Evolutionary conservation across 2,888 invertebrate species (phyloP).

Genomic region (Erebia palarica): DNA sequence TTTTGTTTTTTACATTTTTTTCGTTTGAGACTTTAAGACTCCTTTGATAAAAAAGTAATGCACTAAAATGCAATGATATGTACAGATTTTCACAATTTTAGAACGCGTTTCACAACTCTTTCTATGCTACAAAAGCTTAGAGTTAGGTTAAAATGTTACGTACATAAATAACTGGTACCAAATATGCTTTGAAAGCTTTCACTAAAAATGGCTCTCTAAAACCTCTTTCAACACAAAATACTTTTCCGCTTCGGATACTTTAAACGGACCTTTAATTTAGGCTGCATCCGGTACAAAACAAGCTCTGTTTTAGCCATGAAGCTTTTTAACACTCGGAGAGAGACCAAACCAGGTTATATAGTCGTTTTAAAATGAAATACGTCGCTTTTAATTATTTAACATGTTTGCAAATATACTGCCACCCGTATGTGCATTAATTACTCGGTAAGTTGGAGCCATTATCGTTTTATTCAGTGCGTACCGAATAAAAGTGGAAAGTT

Average conservation of each 20-base stretch:
- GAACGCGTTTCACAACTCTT: neutral
- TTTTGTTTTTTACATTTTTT: no score
- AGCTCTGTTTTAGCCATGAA: neutral
- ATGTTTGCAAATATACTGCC: slow-evolving; percentile 26
- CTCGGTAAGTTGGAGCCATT: slow-evolving; percentile 13
- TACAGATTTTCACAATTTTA: neutral
- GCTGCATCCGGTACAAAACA: slow-evolving; percentile 5
- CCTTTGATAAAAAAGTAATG: neutral
- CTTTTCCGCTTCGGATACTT: slow-evolving; percentile 9
- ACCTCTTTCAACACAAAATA: slow-evolving; percentile 10
- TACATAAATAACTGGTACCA: neutral
- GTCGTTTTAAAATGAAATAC: slow-evolving; percentile 31
- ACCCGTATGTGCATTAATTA: slow-evolving; percentile 24
- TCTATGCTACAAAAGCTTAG: neutral
- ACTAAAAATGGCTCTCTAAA: neutral
- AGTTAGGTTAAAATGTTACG: slow-evolving; percentile 1
- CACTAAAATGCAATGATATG: neutral
- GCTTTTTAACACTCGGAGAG: slow-evolving; percentile 44
- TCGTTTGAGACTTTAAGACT: no score
- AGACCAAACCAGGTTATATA: slow-evolving; percentile 43
- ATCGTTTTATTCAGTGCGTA: slow-evolving; percentile 17
- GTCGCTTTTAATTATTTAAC: slow-evolving; percentile 33
- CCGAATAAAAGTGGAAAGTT: slow-evolving; percentile 10
- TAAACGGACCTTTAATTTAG: slow-evolving; percentile 12
- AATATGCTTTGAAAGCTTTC: slow-evolving; percentile 1